phyloP scores from a whole-genome alignment of 2,113 vertebrate genomes.

The Megaleporinus macrocephalus region DNA sequence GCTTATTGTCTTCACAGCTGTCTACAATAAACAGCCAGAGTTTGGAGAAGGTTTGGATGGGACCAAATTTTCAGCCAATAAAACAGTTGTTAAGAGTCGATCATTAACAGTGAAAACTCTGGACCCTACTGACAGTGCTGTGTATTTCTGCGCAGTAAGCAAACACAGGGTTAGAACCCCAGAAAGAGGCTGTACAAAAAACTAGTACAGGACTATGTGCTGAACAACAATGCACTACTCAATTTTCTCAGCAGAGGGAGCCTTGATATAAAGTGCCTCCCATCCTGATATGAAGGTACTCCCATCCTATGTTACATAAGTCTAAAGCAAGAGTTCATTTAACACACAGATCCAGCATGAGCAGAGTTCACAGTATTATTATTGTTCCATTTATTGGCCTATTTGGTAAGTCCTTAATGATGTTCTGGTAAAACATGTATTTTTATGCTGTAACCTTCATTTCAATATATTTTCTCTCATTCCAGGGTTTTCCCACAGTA shows the following conservation, averaged over 20 bases:
- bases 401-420: neutral
- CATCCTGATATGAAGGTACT: no score
- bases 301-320: neutral
- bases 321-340: neutral
- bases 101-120: conserved; percentile 51
- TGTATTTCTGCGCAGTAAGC: conserved; percentile 60
- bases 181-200: conserved; percentile 35
- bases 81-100: conserved; percentile 27
- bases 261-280: no score
- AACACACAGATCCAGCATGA: neutral
- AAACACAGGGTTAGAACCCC: conserved; percentile 49
- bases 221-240: neutral
- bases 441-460: neutral
- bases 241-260: neutral
- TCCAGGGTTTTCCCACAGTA: conserved; percentile 28
- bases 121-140: conserved; percentile 48
- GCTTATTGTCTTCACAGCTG: conserved; percentile 35
- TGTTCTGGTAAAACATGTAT: neutral
- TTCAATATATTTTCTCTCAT: neutral
- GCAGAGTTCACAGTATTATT: neutral
- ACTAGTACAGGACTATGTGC: neutral
- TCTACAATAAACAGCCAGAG: neutral
- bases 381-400: neutral
- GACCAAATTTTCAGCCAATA: conserved; percentile 33
- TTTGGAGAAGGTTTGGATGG: conserved; percentile 21